Evolutionary conservation across 2,888 invertebrate species (phyloP).

Genomic region (Pseudeuparius sepicola): DNA sequence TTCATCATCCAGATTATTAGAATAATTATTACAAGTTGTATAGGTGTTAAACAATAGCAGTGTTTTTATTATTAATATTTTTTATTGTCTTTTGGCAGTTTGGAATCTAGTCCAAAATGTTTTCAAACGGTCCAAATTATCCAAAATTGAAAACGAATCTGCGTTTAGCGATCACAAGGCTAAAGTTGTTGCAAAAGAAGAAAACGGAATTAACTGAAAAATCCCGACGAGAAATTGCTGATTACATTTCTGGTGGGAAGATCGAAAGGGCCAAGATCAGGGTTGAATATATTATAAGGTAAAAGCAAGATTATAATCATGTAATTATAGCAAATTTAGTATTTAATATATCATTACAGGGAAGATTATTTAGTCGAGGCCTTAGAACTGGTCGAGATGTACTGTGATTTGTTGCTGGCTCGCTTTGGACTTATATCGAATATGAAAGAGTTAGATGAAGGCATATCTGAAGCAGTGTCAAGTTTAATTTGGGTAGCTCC

Average conservation of each 20-base stretch:
- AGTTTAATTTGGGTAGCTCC: constrained; percentile 97
- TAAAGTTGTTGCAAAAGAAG: constrained; percentile 94
- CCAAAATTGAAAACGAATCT: constrained; percentile 94
- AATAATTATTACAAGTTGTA: too few relatives aligned
- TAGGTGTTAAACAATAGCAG: too few relatives aligned
- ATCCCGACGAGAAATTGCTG: constrained; percentile 93
- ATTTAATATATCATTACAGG: too few relatives aligned
- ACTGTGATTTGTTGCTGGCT: constrained; percentile 92
- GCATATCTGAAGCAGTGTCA: constrained; percentile 90
- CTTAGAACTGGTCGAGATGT: constrained; percentile 99
- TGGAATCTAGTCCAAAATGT: constrained; percentile 58
- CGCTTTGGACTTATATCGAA: constrained; percentile 94
- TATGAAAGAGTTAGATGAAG: constrained; percentile 93
- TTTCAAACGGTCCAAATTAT: constrained; percentile 87
- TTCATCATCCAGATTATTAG: too few relatives aligned
- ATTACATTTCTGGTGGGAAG: constrained; percentile 81
- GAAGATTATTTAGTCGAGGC: constrained; percentile 99
- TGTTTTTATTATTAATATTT: too few relatives aligned
- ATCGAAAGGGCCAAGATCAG: constrained; percentile 87
- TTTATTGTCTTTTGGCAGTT: not conserved
- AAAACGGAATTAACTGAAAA: constrained; percentile 95
- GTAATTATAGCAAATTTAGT: too few relatives aligned
- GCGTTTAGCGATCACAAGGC: constrained; percentile 81
- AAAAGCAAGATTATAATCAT: too few relatives aligned
- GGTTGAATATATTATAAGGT: constrained; percentile 94